Percentiles rank a stretch among this genome's conserved stretches.
Conservation (phyloP, 2,888 invertebrate species). For the Ctena decussata region DNA sequence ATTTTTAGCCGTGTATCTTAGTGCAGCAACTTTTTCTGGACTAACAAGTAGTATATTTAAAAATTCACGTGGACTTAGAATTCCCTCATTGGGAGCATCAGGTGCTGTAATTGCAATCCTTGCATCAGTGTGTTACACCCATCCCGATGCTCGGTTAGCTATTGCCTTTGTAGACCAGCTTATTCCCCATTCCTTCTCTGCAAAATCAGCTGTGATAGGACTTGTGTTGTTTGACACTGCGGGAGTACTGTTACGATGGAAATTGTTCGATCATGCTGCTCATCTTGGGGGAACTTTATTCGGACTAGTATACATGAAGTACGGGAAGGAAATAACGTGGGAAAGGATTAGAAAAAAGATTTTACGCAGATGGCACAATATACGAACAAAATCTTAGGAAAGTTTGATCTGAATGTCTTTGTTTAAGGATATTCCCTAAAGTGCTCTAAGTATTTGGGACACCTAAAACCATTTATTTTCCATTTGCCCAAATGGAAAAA, state of each 20-base stretch:
- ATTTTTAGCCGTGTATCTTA: slow-evolving; percentile 95
- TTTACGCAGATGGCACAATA: slow-evolving; percentile 13
- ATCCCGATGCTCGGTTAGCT: slow-evolving; percentile 95
- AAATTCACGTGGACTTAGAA: slow-evolving; percentile 90
- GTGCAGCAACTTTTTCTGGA: slow-evolving; percentile 93
- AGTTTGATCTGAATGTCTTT: too few relatives aligned
- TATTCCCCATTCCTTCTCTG: slow-evolving; percentile 91
- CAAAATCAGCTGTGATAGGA: slow-evolving; percentile 93
- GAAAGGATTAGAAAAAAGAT: background rate
- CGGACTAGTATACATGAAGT: slow-evolving; percentile 90
- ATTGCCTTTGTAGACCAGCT: slow-evolving; percentile 96
- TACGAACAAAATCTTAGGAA: slow-evolving; percentile 1
- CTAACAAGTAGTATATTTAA: slow-evolving; percentile 95
- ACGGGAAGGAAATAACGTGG: slow-evolving; percentile 34
- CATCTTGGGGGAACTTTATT: slow-evolving; percentile 97
- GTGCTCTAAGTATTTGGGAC: too few relatives aligned
- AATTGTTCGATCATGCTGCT: slow-evolving; percentile 98
- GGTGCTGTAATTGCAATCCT: slow-evolving; percentile 98
- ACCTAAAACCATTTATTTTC: too few relatives aligned
- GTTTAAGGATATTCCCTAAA: too few relatives aligned
- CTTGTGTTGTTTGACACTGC: slow-evolving; percentile 94
- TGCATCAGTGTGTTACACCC: slow-evolving; percentile 94
- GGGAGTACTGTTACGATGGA: slow-evolving; percentile 95
- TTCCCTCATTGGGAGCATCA: slow-evolving; percentile 97
- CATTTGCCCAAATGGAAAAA: too few relatives aligned